Base-by-base conservation (phyloP, 1,140 invertebrate genomes). In the Musca domestica region DNA sequence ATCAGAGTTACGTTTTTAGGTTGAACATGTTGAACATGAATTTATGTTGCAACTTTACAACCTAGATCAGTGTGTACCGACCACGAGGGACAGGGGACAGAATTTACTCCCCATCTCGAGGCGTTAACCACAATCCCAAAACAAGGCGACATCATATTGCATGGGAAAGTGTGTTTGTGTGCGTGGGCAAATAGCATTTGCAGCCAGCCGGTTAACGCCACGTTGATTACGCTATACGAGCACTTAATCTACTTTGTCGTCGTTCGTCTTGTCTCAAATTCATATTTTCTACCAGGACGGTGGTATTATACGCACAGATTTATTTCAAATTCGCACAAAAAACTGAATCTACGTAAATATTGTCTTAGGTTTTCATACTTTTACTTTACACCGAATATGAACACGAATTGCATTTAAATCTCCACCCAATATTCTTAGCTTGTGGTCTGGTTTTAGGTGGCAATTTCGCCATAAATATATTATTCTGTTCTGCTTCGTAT, bases 371-470 rank as follows among this genome's bases (percentile, higher is more conserved):
- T 41, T 61, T 61, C 41, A 17, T 14, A 9, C 19, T 17, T 0
- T 51, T 41, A 12, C 27, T 30, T 34, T 19, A 20, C 15, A 15
- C 23, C 34, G 52, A 27, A 56, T n/a, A 56, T 56, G 52, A 56
- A 56, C 17, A 34, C 56, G 56, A 61, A 61, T 61, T 61, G 56
- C 56, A 41, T 61, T 61, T 34, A 61, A 61, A 61, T 34, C 56
- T 61, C 17, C 34, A 41, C 10, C 34, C 34, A 41, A 12, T 5
- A 12, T 41, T 41, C 34, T 41, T 41, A 5, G 2, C 6, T 12
- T 5, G 34, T 5, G 34, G 34, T 41, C 34, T 10, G 34, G 27
- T 41, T 41, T 41, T 41, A 41, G 34, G 34, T 41, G 34, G 34
- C 34, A 41, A 41, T 41, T 41, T 41, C 12, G 2, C 10, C 10